These are phyloP conservation scores for Polyommatus iphigenia DNA, from an alignment of 2,888 invertebrate genomes.

Conservation along the genomic window DNA sequence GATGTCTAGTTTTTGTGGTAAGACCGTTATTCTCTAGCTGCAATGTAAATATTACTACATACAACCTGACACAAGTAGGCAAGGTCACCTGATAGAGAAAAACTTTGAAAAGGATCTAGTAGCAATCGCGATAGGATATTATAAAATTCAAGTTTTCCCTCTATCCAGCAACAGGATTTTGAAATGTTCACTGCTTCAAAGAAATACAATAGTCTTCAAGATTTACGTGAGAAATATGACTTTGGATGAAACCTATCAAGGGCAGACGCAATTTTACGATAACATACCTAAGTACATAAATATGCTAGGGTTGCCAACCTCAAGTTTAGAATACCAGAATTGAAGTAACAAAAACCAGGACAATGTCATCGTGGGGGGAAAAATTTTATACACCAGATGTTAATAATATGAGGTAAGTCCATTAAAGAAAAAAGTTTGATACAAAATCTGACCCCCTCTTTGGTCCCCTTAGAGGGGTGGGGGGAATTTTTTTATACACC, in stretches of 20 bases:
- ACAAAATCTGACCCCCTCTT: too few relatives aligned
- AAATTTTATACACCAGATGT: too few relatives aligned
- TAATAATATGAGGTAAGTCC: too few relatives aligned
- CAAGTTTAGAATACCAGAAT: too few relatives aligned
- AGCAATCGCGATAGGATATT: too few relatives aligned
- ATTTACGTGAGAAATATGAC: not conserved
- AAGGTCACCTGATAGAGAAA: not conserved
- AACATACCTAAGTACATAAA: not conserved
- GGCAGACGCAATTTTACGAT: constrained; percentile 4
- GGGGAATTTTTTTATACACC: too few relatives aligned
- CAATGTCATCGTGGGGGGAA: too few relatives aligned
- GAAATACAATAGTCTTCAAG: not conserved
- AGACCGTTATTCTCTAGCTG: not conserved
- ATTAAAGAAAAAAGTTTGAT: too few relatives aligned
- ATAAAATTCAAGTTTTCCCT: too few relatives aligned
- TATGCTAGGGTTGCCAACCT: not conserved
- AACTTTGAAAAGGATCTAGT: not conserved
- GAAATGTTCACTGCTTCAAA: not conserved
- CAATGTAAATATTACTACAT: not conserved
- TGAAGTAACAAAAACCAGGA: too few relatives aligned
- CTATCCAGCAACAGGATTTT: not conserved
- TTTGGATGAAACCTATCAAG: not conserved
- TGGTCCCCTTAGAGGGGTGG: too few relatives aligned
- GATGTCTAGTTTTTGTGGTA: too few relatives aligned
- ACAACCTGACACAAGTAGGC: not conserved